These are phyloP conservation scores for Mesembrinibis cayennensis DNA, from an alignment of 2,113 vertebrate genomes.

Conservation along the genomic window DNA sequence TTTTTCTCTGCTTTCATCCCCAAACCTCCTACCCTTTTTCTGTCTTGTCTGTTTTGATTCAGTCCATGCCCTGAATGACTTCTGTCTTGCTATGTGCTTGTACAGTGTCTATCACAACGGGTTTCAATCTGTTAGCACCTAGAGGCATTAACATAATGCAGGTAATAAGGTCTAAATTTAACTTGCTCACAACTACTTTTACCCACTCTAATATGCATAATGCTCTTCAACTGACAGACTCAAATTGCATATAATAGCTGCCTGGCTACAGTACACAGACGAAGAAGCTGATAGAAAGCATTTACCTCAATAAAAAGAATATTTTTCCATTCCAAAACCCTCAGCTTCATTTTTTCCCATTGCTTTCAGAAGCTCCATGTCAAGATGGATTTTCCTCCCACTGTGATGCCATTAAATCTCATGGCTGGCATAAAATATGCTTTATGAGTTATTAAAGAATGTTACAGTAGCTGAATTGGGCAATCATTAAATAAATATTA, in stretches of 20 bases:
- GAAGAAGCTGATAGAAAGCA: conserved; percentile 26
- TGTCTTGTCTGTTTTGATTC: conserved; percentile 55
- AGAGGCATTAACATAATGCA: conserved; percentile 64
- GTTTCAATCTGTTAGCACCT: conserved; percentile 56
- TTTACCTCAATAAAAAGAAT: conserved; percentile 11
- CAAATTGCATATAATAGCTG: conserved; percentile 33
- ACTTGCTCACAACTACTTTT: conserved; percentile 57
- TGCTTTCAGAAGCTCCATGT: conserved; percentile 13
- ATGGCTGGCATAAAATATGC: conserved; percentile 25
- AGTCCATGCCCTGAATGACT: conserved; percentile 49
- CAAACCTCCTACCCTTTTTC: conserved; percentile 48
- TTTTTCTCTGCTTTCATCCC: conserved; percentile 53
- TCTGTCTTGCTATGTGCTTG: conserved; percentile 41
- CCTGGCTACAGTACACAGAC: not conserved
- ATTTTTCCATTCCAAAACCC: not conserved
- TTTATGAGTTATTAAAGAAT: conserved; percentile 62
- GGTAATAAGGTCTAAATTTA: conserved; percentile 67
- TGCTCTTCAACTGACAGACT: conserved; percentile 21
- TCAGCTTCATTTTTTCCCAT: conserved; percentile 9
- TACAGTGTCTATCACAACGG: conserved; percentile 26
- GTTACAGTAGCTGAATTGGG: conserved; percentile 25
- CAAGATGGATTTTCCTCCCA: conserved; percentile 34
- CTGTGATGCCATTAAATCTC: conserved; percentile 53
- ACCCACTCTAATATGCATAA: conserved; percentile 43
- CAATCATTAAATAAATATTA: conserved; percentile 66